Base-by-base conservation (phyloP, 1,140 invertebrate species). In the Anastrepha obliqua region DNA sequence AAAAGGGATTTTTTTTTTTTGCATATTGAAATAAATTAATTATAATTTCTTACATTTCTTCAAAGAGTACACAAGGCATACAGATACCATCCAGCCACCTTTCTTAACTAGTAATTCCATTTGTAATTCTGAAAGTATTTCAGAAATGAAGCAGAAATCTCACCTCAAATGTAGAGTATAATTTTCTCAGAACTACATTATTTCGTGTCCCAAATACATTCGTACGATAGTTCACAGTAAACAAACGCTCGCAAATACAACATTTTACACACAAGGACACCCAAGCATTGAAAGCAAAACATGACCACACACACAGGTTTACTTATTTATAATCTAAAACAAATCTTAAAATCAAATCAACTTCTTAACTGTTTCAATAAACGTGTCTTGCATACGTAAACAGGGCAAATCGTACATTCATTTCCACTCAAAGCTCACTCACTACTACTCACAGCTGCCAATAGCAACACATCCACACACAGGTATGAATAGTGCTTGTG, bases 291-390 rank as follows among this genome's bases (percentile, higher is more conserved):
- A 70, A 13, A 70, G 11, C 20, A 5, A 81, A 17, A 55, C 47
- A 0, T 55, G 20, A 6, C 13, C 15, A 39, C n/a, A 67, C 6
- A 67, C 17, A n/a, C 15, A 20, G 17, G 51, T 29, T 3, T 15
- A 81, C 74, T 81, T 42, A 81, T 81, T 81, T 81, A 81, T 81
- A 81, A 81, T 81, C 74, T 81, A 81, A 81, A 81, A n/a, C 74
- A 81, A 81, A 81, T 81, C 74, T 81, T 81, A 55, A 81, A 81
- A 81, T 81, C 74, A 81, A 81, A 81, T 81, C 74, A 81, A 81
- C 74, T 81, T 81, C 74, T 81, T 81, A 81, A 81, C 74, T 81
- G 74, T 81, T 81, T 81, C 74, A 81, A 81, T 81, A 81, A 55
- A 81, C 74, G 74, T 81, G 74, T 81, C 74, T 81, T 81, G 74